Conservation (phyloP, 2,888 invertebrate species). For the Leucophenga maculata region DNA sequence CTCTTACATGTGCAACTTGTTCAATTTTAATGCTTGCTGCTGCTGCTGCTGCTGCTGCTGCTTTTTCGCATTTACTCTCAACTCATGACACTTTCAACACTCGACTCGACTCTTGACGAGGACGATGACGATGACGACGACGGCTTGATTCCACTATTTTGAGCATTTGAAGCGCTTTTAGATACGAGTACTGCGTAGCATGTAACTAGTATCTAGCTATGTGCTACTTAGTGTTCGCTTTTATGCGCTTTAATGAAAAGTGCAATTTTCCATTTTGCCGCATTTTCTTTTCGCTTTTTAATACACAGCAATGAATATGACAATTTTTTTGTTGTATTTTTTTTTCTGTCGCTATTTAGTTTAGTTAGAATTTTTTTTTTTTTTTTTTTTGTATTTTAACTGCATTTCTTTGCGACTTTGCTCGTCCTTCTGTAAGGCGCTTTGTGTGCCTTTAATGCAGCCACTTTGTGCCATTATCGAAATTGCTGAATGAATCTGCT, state of each 20-base stretch:
- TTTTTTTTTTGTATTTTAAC: too few relatives aligned
- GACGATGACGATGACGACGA: too few relatives aligned
- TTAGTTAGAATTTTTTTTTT: too few relatives aligned
- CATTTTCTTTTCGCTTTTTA: background rate
- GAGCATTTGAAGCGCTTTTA: too few relatives aligned
- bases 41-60: too few relatives aligned
- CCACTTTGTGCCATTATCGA: conserved; percentile 61
- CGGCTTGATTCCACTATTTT: too few relatives aligned
- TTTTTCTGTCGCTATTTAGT: background rate
- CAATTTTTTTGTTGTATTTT: background rate
- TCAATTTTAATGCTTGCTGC: too few relatives aligned
- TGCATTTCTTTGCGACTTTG: background rate
- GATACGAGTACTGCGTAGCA: background rate
- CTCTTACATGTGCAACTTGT: too few relatives aligned
- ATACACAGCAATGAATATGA: conserved; percentile 1
- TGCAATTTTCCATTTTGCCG: conserved; percentile 47
- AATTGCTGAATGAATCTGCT: conserved; percentile 34
- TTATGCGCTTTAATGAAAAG: conserved; percentile 57
- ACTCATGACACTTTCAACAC: too few relatives aligned
- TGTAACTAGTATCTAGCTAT: background rate
- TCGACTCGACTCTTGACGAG: too few relatives aligned
- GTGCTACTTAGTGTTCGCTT: conserved; percentile 1
- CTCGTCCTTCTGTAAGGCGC: background rate
- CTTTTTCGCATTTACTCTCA: too few relatives aligned
- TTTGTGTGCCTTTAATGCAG: conserved; percentile 51